A percentile compares a stretch with the other conserved stretches of the same genome.
These are phyloP conservation scores for Dolichotis patagonum DNA, from an alignment of 2,113 vertebrate genomes.

Conservation along the genomic window DNA sequence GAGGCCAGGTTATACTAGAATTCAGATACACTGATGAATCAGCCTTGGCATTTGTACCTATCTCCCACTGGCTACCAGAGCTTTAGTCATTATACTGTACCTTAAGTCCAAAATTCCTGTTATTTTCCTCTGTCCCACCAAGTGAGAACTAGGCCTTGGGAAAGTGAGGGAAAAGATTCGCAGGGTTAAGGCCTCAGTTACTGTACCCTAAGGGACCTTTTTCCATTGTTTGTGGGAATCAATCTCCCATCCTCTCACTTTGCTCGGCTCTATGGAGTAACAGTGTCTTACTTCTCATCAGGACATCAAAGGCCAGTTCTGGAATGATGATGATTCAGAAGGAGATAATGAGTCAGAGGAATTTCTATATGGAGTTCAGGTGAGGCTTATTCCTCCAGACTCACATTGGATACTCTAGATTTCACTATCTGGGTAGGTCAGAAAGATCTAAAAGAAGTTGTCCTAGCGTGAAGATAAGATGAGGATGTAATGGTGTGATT, in stretches of 20 bases:
- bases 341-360: conserved; percentile 98
- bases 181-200: background rate
- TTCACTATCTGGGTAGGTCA: background rate
- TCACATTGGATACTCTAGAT: background rate
- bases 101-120: background rate
- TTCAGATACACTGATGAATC: background rate
- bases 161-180: background rate
- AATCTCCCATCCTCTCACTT: background rate
- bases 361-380: conserved; percentile 98
- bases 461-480: conserved; percentile 6
- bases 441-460: background rate
- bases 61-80: background rate
- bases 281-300: conserved; percentile 72
- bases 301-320: conserved; percentile 98
- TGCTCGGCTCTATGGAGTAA: background rate
- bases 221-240: background rate
- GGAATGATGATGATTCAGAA: conserved; percentile 99
- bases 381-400: conserved; percentile 73
- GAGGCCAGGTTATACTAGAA: background rate
- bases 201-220: background rate
- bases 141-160: background rate
- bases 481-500: background rate
- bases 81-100: background rate
- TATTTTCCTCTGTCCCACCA: background rate
- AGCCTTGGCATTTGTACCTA: background rate